Conservation (phyloP, 1,140 invertebrate genomes). For the Bombus waltoni region DNA sequence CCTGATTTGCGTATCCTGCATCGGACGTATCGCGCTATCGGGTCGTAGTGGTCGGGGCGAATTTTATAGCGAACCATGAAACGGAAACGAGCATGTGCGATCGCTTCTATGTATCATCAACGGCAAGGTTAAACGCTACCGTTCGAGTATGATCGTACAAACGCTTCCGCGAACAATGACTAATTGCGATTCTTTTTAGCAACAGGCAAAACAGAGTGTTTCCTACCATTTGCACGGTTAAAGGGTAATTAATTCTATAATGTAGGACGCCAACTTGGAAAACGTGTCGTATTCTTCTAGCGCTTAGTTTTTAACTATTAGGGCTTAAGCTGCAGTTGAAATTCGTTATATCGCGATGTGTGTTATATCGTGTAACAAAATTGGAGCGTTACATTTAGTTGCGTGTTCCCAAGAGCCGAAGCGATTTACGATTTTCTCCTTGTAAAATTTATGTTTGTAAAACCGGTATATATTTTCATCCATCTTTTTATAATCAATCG, state of each 20-base stretch:
- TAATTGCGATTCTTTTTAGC: neutral
- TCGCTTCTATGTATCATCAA: neutral
- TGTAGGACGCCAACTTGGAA: neutral
- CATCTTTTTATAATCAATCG: neutral
- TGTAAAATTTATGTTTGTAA: neutral
- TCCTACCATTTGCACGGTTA: neutral
- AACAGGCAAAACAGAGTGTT: neutral
- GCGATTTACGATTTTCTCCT: neutral
- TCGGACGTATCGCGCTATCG: neutral
- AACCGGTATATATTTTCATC: neutral
- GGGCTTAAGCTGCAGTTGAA: neutral
- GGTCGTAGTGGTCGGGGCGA: no score
- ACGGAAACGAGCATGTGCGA: conserved; percentile 19
- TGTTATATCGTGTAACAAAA: neutral
- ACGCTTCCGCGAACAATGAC: conserved; percentile 7
- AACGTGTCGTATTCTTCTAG: neutral
- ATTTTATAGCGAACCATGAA: neutral
- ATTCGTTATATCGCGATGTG: neutral
- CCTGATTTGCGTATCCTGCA: neutral
- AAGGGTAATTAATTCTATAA: neutral
- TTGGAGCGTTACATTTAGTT: neutral
- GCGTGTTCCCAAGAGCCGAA: neutral
- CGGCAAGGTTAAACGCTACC: neutral
- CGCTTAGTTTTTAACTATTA: neutral
- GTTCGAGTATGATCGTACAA: neutral